Percentiles rank a stretch among this genome's conserved stretches.
Evolutionary conservation across 53 echinoderm and acorn worm species (phyloP).

Genomic region (Stichopus horrens): DNA sequence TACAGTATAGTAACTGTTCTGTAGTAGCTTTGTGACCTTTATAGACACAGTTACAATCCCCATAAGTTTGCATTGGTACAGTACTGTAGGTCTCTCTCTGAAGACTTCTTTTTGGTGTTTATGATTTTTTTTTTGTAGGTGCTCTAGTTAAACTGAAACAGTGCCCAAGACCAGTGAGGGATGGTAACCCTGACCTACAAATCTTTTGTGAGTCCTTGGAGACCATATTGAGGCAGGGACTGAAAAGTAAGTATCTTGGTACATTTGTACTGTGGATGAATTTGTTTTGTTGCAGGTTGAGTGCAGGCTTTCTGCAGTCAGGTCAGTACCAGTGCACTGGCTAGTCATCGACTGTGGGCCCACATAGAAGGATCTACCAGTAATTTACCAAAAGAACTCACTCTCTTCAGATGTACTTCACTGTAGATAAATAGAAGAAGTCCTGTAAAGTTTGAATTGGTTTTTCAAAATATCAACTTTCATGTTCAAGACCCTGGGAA

Average conservation of each 20-base stretch:
- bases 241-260: slow-evolving; percentile 75
- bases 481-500: no score
- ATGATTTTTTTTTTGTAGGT: slow-evolving; percentile 44
- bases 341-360: no score
- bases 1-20: no score
- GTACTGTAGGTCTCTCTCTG: neutral
- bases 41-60: neutral
- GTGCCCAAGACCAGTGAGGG: slow-evolving; percentile 65
- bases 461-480: no score
- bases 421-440: no score
- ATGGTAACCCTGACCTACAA: slow-evolving; percentile 72
- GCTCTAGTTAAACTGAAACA: slow-evolving; percentile 73
- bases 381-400: no score
- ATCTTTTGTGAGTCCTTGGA: slow-evolving; percentile 86
- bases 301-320: no score
- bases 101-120: neutral
- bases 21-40: neutral
- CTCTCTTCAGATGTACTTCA: no score
- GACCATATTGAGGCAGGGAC: slow-evolving; percentile 82
- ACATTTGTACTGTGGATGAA: neutral
- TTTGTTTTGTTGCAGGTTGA: neutral
- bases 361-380: no score
- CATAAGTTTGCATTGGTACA: neutral
- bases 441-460: no score
- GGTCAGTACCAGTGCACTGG: no score